These are phyloP conservation scores for Zalophus californianus DNA, from an alignment of 2,797 vertebrate genomes.

Conservation along the genomic window DNA sequence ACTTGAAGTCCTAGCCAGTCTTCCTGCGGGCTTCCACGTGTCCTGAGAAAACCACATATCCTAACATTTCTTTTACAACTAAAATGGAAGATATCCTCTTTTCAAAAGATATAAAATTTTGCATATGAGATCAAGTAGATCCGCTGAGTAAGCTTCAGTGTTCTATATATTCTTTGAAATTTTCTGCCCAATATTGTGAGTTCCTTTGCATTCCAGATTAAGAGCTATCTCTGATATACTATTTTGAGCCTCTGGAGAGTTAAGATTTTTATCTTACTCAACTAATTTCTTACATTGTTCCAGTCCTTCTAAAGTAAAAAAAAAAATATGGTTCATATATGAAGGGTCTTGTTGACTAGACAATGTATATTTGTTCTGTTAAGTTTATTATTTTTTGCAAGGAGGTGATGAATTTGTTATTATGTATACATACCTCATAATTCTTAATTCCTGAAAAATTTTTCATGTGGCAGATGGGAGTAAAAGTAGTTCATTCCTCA, in stretches of 20 bases:
- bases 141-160: not conserved
- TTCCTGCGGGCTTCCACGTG: rapidly evolving
- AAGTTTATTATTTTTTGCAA: not conserved
- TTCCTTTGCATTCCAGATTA: not conserved
- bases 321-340: not conserved
- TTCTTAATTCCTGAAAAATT: too few relatives aligned
- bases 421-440: not conserved
- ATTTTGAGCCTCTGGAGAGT: not conserved
- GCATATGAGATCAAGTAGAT: not conserved
- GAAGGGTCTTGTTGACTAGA: not conserved
- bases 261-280: not conserved
- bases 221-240: not conserved
- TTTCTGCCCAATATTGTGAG: not conserved
- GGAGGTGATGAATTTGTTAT: not conserved
- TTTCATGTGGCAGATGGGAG: too few relatives aligned
- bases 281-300: not conserved
- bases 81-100: not conserved
- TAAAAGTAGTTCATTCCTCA: not conserved
- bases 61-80: not conserved
- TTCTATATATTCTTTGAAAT: not conserved
- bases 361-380: not conserved
- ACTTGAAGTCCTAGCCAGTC: not conserved
- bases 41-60: not conserved
- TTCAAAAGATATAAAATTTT: not conserved
- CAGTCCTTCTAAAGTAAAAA: not conserved